Conservation (phyloP, 2,888 invertebrate species). For the Perdita meconis region DNA sequence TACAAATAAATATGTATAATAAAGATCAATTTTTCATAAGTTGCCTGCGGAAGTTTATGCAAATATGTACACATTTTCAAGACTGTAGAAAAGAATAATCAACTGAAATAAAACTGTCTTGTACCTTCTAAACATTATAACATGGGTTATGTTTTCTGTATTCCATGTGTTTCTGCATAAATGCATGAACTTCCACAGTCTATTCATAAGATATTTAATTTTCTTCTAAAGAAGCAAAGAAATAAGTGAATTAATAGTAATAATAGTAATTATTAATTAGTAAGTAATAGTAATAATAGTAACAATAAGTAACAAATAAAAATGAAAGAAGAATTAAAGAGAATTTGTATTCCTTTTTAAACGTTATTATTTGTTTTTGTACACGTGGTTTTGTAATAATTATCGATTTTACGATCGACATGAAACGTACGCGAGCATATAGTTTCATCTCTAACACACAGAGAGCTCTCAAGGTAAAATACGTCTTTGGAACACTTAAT, state of each 20-base stretch:
- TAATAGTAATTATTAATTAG: no score
- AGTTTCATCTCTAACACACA: slow-evolving; percentile 11
- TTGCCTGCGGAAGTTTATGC: no score
- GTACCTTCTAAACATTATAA: no score
- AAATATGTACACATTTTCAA: no score
- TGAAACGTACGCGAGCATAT: slow-evolving; percentile 21
- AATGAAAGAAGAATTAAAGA: background rate
- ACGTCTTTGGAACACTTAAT: slow-evolving; percentile 12
- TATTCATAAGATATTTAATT: no score
- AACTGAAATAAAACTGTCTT: no score
- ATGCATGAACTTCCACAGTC: no score
- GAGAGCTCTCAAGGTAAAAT: slow-evolving; percentile 36
- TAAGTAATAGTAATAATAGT: no score
- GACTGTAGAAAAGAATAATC: no score
- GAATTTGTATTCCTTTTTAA: background rate
- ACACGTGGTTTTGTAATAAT: slow-evolving; percentile 36
- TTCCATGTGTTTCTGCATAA: no score
- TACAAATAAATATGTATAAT: slow-evolving; percentile 14
- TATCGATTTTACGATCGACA: slow-evolving; percentile 43
- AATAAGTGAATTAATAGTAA: no score
- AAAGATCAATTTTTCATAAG: background rate
- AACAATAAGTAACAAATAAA: background rate
- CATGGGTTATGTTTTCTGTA: no score
- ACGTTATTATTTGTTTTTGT: slow-evolving; percentile 24
- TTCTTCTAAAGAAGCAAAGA: background rate